Evolutionary conservation across 2,888 invertebrate genomes (phyloP).

Genomic region (Imbricaverruca yamaguchii): DNA sequence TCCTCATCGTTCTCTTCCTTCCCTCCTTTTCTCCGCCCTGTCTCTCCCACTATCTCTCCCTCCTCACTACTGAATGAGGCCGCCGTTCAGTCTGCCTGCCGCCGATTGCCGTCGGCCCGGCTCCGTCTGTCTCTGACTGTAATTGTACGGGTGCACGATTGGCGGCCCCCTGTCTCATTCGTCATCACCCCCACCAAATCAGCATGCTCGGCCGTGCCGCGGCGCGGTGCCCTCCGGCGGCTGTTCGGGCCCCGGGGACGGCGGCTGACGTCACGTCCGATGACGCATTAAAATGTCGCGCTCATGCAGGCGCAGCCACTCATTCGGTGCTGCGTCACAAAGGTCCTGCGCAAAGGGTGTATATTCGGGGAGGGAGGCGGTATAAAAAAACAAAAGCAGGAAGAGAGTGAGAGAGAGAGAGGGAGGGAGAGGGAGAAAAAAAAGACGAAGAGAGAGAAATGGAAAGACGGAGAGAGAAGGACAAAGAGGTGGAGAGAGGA

Average conservation of each 20-base stretch:
- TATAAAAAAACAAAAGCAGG: background rate
- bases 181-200: slow-evolving; percentile 5
- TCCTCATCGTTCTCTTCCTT: no score
- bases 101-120: no score
- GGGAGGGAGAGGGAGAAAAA: background rate
- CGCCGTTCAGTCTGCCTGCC: no score
- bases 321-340: slow-evolving; percentile 13
- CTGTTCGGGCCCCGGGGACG: background rate
- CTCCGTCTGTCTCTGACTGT: background rate
- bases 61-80: no score
- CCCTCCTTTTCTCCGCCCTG: no score
- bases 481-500: background rate
- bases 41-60: no score
- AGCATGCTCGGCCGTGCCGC: background rate
- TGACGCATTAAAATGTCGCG: slow-evolving; percentile 16
- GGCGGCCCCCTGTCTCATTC: background rate
- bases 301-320: background rate
- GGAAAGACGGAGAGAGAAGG: background rate
- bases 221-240: background rate
- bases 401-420: background rate
- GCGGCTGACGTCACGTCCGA: background rate
- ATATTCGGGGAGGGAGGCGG: background rate
- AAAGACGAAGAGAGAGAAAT: background rate
- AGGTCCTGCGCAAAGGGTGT: background rate
- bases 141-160: background rate